Percentiles rank a stretch among this genome's conserved stretches.
These are phyloP conservation scores for Manduca sexta DNA, from an alignment of 1,140 invertebrate genomes.

Conservation along the genomic window DNA sequence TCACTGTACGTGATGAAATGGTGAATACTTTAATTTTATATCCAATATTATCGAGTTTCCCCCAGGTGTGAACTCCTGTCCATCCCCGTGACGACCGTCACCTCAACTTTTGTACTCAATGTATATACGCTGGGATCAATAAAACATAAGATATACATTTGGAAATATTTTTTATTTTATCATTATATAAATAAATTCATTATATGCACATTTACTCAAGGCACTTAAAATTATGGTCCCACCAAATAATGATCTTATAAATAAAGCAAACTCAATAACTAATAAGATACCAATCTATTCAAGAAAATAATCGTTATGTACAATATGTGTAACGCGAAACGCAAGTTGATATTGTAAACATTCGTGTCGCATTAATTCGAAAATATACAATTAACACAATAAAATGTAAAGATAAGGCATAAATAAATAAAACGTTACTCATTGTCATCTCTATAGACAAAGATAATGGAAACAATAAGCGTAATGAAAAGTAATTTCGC, in stretches of 20 bases:
- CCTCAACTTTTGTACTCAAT: background rate
- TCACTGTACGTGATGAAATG: slow-evolving; percentile 56
- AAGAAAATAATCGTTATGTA: slow-evolving; percentile 1
- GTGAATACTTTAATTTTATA: no score
- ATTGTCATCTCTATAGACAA: background rate
- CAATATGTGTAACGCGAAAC: background rate
- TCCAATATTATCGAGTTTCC: no score
- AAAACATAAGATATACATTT: slow-evolving; percentile 6
- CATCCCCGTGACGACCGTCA: no score
- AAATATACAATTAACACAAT: slow-evolving; percentile 2
- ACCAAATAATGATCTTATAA: slow-evolving; percentile 41
- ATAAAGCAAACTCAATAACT: slow-evolving; percentile 41
- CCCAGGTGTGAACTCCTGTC: no score
- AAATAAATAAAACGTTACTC: background rate
- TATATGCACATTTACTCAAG: slow-evolving; percentile 53
- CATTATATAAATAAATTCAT: slow-evolving; percentile 50
- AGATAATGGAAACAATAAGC: background rate
- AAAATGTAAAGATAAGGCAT: slow-evolving; percentile 2
- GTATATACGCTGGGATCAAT: background rate
- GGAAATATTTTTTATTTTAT: slow-evolving; percentile 33
- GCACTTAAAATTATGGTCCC: slow-evolving; percentile 66
- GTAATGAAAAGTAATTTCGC: no score
- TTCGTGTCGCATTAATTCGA: no score
- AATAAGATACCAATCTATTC: slow-evolving; percentile 22
- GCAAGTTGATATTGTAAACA: background rate